These are phyloP conservation scores for Chironomus tentans DNA, from an alignment of 2,888 invertebrate species.

Conservation along the genomic window DNA sequence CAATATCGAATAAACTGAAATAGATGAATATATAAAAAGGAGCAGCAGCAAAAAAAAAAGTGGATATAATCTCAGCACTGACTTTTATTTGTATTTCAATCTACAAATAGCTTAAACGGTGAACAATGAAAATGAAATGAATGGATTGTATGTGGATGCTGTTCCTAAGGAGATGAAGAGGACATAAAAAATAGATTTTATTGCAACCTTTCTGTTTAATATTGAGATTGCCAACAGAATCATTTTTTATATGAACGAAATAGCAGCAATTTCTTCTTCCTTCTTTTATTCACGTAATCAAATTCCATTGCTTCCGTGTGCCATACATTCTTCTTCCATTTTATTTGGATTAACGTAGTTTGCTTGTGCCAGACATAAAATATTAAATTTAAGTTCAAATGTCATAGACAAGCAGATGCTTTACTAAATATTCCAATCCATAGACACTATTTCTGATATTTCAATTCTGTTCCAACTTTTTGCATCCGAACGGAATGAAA, in stretches of 20 bases:
- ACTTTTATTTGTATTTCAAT: slow-evolving; percentile 21
- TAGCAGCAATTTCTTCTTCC: neutral
- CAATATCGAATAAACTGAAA: neutral
- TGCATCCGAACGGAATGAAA: neutral
- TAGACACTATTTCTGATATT: no score
- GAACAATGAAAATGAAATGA: neutral
- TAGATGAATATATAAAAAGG: no score
- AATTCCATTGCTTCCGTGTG: neutral
- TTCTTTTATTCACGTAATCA: neutral
- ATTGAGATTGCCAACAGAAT: neutral
- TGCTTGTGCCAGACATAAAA: no score
- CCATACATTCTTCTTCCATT: neutral
- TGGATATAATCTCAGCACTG: slow-evolving; percentile 18
- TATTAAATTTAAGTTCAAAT: no score
- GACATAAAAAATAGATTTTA: slow-evolving; percentile 24
- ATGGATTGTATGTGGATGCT: neutral
- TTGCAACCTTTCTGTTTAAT: slow-evolving; percentile 16
- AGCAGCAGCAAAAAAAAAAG: neutral
- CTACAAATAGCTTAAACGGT: slow-evolving; percentile 5
- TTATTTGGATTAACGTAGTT: no score
- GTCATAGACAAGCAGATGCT: no score
- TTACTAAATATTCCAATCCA: no score
- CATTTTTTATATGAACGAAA: slow-evolving; percentile 6
- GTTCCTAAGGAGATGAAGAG: neutral
- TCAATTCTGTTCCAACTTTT: no score